Conservation (phyloP, 2,113 vertebrate species). For the Eudyptes chrysolophus region DNA sequence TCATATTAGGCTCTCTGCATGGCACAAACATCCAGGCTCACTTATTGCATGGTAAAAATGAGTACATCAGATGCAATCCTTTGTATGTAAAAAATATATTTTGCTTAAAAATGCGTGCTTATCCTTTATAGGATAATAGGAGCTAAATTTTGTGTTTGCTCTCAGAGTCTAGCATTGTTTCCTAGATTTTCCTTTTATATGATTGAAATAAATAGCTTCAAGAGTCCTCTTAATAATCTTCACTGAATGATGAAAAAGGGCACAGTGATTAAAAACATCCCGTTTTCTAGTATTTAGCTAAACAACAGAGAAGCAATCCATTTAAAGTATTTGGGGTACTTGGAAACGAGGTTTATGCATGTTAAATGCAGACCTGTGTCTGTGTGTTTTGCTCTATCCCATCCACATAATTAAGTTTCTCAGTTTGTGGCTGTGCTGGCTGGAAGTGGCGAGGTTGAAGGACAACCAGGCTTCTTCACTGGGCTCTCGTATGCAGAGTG, state of each 20-base stretch:
- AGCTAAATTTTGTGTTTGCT: background rate
- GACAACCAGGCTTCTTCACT: background rate
- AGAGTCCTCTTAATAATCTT: background rate
- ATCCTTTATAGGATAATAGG: background rate
- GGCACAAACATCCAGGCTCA: background rate
- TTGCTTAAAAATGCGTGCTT: slow-evolving; percentile 1
- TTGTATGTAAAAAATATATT: background rate
- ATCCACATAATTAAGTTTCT: background rate
- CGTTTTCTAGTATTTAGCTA: background rate
- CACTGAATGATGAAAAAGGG: background rate
- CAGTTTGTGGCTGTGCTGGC: background rate
- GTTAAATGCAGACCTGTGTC: background rate
- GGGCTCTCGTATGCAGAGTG: background rate
- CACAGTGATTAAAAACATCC: background rate
- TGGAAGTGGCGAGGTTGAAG: background rate
- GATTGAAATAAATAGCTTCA: background rate
- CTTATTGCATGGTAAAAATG: background rate
- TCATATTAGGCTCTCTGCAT: slow-evolving; percentile 54
- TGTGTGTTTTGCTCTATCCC: background rate
- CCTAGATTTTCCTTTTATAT: background rate
- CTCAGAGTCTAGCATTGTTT: background rate
- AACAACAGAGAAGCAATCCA: background rate
- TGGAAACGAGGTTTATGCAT: background rate
- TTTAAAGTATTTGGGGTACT: background rate
- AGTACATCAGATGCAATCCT: background rate